Conservation (phyloP, 2,797 vertebrate species). For the Allenopithecus nigroviridis region DNA sequence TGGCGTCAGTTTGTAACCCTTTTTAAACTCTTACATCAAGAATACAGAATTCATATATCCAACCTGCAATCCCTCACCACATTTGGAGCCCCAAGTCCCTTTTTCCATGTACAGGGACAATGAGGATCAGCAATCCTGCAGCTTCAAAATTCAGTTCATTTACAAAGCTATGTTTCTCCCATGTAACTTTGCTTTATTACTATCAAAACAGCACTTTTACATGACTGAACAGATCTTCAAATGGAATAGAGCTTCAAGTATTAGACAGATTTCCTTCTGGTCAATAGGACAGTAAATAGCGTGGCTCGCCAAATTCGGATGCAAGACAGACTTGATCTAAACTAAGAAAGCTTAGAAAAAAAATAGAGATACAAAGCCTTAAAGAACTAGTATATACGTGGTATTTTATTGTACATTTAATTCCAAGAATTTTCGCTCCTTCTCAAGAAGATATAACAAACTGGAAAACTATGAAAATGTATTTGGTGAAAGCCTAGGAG, state of each 20-base stretch:
- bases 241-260: neutral
- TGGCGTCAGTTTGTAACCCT: neutral
- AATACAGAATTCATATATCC: neutral
- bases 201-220: conserved; percentile 35
- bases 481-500: conserved; percentile 62
- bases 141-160: conserved; percentile 10
- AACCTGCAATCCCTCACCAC: neutral
- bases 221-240: neutral
- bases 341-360: conserved; percentile 33
- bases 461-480: conserved; percentile 67
- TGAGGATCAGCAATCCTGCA: neutral
- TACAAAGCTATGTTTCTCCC: conserved; percentile 10
- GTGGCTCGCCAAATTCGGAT: conserved; percentile 31
- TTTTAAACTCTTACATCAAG: neutral
- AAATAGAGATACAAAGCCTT: conserved; percentile 22
- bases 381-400: conserved; percentile 19
- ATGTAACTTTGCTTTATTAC: conserved; percentile 4
- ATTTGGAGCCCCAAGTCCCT: neutral
- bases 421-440: conserved; percentile 53
- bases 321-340: neutral
- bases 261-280: neutral
- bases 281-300: conserved; percentile 36
- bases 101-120: neutral
- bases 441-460: conserved; percentile 57
- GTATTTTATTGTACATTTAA: conserved; percentile 58